phyloP scores from a whole-genome alignment of 2,888 invertebrate species.

The Tachina lurida region DNA sequence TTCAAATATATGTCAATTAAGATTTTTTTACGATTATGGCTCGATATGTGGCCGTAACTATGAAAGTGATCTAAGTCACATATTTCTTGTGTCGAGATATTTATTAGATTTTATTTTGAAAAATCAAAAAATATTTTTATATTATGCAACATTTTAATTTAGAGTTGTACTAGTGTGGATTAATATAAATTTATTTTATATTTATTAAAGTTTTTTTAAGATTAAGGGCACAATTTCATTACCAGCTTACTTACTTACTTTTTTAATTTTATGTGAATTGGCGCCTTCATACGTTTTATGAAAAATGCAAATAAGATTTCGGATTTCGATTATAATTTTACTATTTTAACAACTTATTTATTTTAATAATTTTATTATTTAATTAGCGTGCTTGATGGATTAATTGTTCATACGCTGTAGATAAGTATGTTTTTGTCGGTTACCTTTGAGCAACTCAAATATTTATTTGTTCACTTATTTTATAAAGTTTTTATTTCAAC shows the following conservation, averaged over 20 bases:
- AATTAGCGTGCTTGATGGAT: slow-evolving; percentile 14
- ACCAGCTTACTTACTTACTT: slow-evolving; percentile 40
- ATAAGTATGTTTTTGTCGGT: slow-evolving; percentile 41
- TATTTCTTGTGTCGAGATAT: not conserved
- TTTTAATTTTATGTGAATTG: slow-evolving; percentile 47
- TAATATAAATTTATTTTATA: too few relatives aligned
- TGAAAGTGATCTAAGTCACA: too few relatives aligned
- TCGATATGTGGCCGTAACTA: too few relatives aligned
- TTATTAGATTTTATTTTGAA: not conserved
- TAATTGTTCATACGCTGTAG: slow-evolving; percentile 2
- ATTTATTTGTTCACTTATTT: slow-evolving; percentile 38
- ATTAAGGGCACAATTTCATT: not conserved
- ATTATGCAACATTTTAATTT: too few relatives aligned
- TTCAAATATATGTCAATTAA: too few relatives aligned
- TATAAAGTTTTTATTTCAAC: slow-evolving; percentile 3
- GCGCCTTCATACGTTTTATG: slow-evolving; percentile 62
- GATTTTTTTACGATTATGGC: too few relatives aligned
- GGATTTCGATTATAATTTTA: slow-evolving; percentile 2
- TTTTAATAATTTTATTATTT: slow-evolving; percentile 17
- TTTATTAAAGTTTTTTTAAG: too few relatives aligned
- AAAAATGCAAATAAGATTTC: slow-evolving; percentile 17
- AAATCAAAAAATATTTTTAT: not conserved
- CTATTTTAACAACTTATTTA: not conserved
- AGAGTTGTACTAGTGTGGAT: too few relatives aligned
- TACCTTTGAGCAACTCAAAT: slow-evolving; percentile 49